Evolutionary conservation across 2,888 invertebrate genomes (phyloP), one percentile per base, ranked within the genome.

Genomic region (Melangyna quadrimaculata): DNA sequence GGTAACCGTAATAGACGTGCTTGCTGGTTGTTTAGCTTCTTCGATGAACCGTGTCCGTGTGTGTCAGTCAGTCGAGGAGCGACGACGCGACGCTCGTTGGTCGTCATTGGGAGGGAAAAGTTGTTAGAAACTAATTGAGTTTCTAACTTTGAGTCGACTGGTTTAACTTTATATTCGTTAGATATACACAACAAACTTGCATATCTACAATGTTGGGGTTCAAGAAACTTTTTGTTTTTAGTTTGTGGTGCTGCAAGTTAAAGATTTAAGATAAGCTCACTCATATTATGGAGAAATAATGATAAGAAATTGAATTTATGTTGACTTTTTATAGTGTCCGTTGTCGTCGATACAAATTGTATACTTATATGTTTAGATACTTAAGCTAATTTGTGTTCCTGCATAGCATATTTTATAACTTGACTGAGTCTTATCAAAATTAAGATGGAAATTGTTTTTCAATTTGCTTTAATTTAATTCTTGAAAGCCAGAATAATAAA

Each of bases 41-140:
- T 24, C 59, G 19, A 59, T 59, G 32, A 12, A 8, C 35, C 35
- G 35, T 35, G 35, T 19, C 3, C 14, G 19, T 24, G 9, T 22
- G 8, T 8, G 14, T 8, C 51, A 27, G 10, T 14, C 51, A 24
- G 0, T n/a, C n/a, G n/a, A n/a, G n/a, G n/a, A n/a, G n/a, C n/a
- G n/a, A n/a, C n/a, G n/a, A n/a, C n/a, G n/a, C n/a, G n/a, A n/a
- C n/a, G n/a, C n/a, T 2, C 24, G 24, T 51, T 22, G 51, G 6
- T 22, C 10, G 22, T 19, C 17, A 12, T 27, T 45, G 17, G 45
- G 14, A 51, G 35, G 24, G 35, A 67, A 67, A 45, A 63, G 73
- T 40, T 63, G 73, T 40, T 55, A 27, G 63, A 70, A 67, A 57
- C 43, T 78, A 78, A 78, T 78, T 73, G 69, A 73, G 37, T 57